Percentiles rank a stretch among this genome's conserved stretches.
phyloP scores from a whole-genome alignment of 2,888 invertebrate species.

The Trimorus sp. region DNA sequence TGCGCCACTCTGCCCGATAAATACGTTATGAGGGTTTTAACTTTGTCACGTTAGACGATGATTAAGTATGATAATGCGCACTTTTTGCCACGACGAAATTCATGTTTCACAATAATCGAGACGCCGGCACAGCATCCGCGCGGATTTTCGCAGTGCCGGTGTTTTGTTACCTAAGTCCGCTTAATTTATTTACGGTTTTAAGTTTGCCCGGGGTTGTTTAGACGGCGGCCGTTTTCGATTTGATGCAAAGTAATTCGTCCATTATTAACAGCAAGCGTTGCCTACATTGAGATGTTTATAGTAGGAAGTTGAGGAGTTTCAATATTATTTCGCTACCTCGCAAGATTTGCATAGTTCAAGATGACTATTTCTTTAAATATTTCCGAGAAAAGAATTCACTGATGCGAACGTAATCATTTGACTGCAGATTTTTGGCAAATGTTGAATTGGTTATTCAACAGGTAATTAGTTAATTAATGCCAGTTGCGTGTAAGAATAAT shows the following conservation, averaged over 20 bases:
- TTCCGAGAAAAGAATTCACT: too few relatives aligned
- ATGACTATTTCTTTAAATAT: too few relatives aligned
- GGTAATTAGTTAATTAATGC: too few relatives aligned
- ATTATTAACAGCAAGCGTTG: too few relatives aligned
- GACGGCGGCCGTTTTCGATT: not conserved
- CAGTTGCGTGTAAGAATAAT: too few relatives aligned
- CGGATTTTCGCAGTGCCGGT: not conserved
- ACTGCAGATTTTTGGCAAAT: too few relatives aligned
- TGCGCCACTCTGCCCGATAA: constrained; percentile 4
- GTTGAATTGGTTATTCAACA: too few relatives aligned
- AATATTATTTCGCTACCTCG: too few relatives aligned
- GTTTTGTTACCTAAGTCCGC: constrained; percentile 15
- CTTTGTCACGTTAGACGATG: constrained; percentile 23
- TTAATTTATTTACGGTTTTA: constrained; percentile 29
- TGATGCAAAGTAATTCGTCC: not conserved
- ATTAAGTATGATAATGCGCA: constrained; percentile 31
- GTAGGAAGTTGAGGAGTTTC: too few relatives aligned
- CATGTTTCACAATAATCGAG: constrained; percentile 16
- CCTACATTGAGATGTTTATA: too few relatives aligned
- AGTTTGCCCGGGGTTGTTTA: constrained; percentile 13
- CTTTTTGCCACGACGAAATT: constrained; percentile 18
- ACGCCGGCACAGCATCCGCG: not conserved
- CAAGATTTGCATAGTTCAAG: too few relatives aligned
- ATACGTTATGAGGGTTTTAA: constrained; percentile 23
- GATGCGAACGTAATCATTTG: too few relatives aligned